phyloP scores from a whole-genome alignment of 2,888 invertebrate genomes.

The Torymus tubicola region DNA sequence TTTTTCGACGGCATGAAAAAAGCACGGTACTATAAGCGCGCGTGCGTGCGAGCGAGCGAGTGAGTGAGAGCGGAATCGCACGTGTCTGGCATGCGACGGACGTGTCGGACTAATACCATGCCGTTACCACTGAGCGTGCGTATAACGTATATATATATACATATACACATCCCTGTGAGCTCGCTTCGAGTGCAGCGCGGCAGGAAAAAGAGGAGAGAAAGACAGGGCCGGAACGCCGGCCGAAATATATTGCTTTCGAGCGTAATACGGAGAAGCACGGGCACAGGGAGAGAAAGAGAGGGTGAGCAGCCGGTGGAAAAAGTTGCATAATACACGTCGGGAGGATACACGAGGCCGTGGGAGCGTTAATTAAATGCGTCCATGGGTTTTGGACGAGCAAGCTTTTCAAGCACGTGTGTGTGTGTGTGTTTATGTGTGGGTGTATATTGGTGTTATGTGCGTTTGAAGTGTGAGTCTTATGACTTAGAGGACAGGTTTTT shows the following conservation, averaged over 20 bases:
- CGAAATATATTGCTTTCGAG: constrained; percentile 44
- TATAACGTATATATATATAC: not conserved
- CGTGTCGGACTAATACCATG: constrained; percentile 43
- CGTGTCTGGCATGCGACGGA: constrained; percentile 41
- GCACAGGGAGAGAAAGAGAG: not conserved
- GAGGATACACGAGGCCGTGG: too few species aligned
- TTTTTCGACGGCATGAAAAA: constrained; percentile 27
- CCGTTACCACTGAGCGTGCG: constrained; percentile 18
- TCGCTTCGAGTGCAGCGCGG: not conserved
- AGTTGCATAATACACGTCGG: constrained; percentile 25
- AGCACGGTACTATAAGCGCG: not conserved
- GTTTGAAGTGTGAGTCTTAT: too few species aligned
- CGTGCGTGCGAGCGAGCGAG: constrained; percentile 24
- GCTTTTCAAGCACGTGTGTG: not conserved
- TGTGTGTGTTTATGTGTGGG: not conserved
- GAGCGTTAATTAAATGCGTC: too few species aligned
- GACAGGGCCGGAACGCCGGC: not conserved
- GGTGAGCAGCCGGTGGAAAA: constrained; percentile 11
- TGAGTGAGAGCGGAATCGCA: constrained; percentile 27
- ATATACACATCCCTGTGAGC: not conserved
- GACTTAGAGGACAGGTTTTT: too few species aligned
- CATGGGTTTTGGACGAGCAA: not conserved
- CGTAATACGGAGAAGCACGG: constrained; percentile 5
- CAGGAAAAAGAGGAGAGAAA: not conserved
- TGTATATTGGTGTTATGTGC: too few species aligned